These are phyloP conservation scores for Drosophila dives DNA, from an alignment of 2,888 invertebrate species.

Conservation along the genomic window DNA sequence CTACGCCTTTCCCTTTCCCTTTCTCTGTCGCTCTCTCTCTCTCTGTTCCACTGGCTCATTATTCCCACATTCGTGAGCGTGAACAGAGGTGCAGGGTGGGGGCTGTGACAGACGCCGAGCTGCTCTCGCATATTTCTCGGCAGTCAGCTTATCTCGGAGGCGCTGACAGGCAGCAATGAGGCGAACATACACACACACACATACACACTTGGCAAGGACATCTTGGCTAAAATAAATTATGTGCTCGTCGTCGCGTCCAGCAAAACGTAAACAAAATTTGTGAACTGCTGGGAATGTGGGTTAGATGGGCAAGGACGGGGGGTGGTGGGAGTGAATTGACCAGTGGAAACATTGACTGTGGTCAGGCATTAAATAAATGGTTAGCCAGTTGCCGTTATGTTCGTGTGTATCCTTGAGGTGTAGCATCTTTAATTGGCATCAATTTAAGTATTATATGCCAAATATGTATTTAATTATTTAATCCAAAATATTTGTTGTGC, in stretches of 20 bases:
- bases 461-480: slow-evolving; percentile 2
- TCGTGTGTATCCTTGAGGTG: slow-evolving; percentile 34
- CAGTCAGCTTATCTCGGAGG: slow-evolving; percentile 77
- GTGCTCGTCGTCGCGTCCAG: slow-evolving; percentile 63
- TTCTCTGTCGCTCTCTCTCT: background rate
- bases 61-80: slow-evolving; percentile 73
- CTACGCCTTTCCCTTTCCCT: slow-evolving; percentile 56
- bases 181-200: slow-evolving; percentile 32
- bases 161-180: slow-evolving; percentile 76
- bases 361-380: slow-evolving; percentile 53
- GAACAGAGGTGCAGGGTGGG: background rate
- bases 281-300: slow-evolving; percentile 11
- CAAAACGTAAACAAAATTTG: slow-evolving; percentile 75
- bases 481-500: slow-evolving; percentile 38
- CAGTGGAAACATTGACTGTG: slow-evolving; percentile 61
- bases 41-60: slow-evolving; percentile 55
- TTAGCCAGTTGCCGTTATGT: background rate
- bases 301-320: too few species aligned
- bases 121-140: slow-evolving; percentile 70
- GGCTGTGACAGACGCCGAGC: slow-evolving; percentile 29
- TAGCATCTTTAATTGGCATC: slow-evolving; percentile 8
- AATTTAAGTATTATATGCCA: slow-evolving; percentile 21
- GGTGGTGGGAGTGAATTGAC: background rate
- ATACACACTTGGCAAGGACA: slow-evolving; percentile 58
- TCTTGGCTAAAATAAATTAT: slow-evolving; percentile 74